These are phyloP conservation scores for Spheniscus humboldti DNA, from an alignment of 2,797 vertebrate genomes.

Conservation along the genomic window DNA sequence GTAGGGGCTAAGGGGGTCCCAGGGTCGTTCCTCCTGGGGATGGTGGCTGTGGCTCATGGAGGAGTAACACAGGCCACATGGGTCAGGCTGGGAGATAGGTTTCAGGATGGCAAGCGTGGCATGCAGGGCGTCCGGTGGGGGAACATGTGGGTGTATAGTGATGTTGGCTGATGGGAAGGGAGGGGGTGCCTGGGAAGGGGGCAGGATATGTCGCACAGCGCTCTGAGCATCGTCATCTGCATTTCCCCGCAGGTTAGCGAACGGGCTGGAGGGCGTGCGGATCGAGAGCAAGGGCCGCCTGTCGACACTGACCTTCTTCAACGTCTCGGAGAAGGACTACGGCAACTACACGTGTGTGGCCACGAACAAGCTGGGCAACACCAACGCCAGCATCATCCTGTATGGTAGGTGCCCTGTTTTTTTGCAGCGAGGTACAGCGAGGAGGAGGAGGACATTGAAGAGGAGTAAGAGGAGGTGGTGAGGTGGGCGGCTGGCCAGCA, in stretches of 20 bases:
- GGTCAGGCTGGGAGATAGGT: not conserved
- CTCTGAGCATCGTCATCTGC: rapidly evolving
- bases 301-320: slow-evolving; percentile 93
- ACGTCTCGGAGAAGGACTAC: slow-evolving; percentile 92
- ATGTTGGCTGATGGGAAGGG: not conserved
- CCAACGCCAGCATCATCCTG: slow-evolving; percentile 90
- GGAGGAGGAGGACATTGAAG: not conserved
- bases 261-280: slow-evolving; percentile 83
- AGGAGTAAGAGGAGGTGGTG: too few relatives aligned
- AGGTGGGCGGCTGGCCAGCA: rapidly evolving
- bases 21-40: not conserved
- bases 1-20: too few relatives aligned
- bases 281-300: slow-evolving; percentile 84
- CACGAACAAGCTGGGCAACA: slow-evolving; percentile 90
- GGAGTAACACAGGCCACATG: rapidly evolving
- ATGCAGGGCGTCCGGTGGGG: rapidly evolving
- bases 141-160: rapidly evolving
- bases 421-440: not conserved
- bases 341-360: slow-evolving; percentile 97
- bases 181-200: not conserved
- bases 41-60: not conserved
- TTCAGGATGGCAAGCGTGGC: rapidly evolving
- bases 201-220: rapidly evolving
- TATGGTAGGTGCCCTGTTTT: slow-evolving; percentile 77
- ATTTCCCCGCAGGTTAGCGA: slow-evolving; percentile 70